Evolutionary conservation across 2,888 invertebrate genomes (phyloP), one percentile per base, ranked within the genome.

Genomic region (Cetonia aurata): DNA sequence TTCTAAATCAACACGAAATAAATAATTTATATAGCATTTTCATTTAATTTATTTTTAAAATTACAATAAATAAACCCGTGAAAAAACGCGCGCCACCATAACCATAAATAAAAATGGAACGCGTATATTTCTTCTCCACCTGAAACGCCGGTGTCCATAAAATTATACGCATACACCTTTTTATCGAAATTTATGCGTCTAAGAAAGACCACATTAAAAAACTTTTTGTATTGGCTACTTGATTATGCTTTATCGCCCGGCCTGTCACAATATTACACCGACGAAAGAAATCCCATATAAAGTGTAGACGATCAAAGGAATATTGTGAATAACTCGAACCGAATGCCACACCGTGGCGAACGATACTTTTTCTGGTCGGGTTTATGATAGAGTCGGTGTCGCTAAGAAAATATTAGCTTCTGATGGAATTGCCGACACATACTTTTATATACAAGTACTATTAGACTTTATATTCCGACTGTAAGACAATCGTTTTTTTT

Each of bases 211-310:
- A 77, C 77, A 78, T 79, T 79, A 77, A 78, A 77, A 77, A 75
- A 78, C 75, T 77, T 80, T 80, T 79, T 79, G 76, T 77, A 77
- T 75, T 75, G 73, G 80, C 80, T 79, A 79, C 80, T 80, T 80
- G 80, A 80, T 80, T 80, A 80, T 80, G 78, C 74, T 80, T 80
- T 80, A 80, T 80, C 79, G 74, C 79, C 78, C 72, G 72, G 76
- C 75, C 79, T 80, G 80, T 80, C 80, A 79, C 79, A 80, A 80
- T 79, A 79, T 78, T 79, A 78, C 78, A 75, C 77, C 79, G 79
- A 77, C 77, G 77, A 77, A 77, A 78, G 79, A 77, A 79, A 79
- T 77, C 77, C 71, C 71, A 73, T 71, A 74, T 73, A 71, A 75
- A 73, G 65, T 73, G 60, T 59, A 69, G 72, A 31, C 67, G 75